phyloP scores from a whole-genome alignment of 1,140 invertebrate species.

The Cepaea nemoralis region DNA sequence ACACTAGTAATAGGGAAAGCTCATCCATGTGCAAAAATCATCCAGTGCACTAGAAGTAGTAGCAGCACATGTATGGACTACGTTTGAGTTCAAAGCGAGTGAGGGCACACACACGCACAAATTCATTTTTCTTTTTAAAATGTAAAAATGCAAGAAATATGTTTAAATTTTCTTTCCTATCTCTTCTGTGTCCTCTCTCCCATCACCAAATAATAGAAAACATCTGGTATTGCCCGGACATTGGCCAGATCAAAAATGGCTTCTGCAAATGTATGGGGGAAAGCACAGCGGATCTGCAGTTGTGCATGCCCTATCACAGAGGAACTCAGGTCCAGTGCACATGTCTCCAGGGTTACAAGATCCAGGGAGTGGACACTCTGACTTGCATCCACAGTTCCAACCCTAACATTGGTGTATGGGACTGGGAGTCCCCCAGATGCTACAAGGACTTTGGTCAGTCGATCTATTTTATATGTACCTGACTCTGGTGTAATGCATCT shows the following conservation, averaged over 20 bases:
- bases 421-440: constrained; percentile 26
- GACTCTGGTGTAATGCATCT: too few relatives aligned
- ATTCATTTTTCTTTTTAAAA: too few relatives aligned
- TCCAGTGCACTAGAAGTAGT: too few relatives aligned
- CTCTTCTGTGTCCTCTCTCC: constrained; percentile 1
- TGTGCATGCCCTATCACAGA: constrained; percentile 48
- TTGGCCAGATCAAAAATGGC: constrained; percentile 45
- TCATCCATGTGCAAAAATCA: too few relatives aligned
- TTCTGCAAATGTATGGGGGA: constrained; percentile 51
- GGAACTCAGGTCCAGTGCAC: constrained; percentile 53
- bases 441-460: constrained; percentile 17
- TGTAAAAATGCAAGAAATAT: too few relatives aligned
- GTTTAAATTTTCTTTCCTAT: background rate
- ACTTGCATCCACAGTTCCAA: constrained; percentile 25
- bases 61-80: too few relatives aligned
- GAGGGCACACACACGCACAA: too few relatives aligned
- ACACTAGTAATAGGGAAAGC: too few relatives aligned
- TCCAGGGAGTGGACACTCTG: constrained; percentile 17
- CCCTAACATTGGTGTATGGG: constrained; percentile 25
- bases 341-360: constrained; percentile 54
- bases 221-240: constrained; percentile 44
- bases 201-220: constrained; percentile 41
- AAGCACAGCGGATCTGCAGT: constrained; percentile 36
- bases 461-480: constrained; percentile 1
- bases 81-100: too few relatives aligned